Evolutionary conservation across 1,140 invertebrate species (phyloP), one percentile per base, ranked within the genome.

Genomic region (Tetramorium alpestre): DNA sequence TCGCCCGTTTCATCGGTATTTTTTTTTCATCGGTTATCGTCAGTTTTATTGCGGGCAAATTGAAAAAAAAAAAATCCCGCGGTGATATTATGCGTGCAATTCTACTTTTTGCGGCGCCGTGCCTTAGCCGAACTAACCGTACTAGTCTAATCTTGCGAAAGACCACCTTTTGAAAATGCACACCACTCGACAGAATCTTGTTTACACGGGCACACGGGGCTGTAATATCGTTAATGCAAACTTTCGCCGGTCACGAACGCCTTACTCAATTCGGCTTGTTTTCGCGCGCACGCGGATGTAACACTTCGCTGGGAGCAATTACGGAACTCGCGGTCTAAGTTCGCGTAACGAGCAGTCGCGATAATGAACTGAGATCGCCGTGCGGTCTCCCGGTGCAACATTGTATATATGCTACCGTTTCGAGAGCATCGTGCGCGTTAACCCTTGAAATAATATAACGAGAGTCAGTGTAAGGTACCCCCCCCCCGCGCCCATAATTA

Each of bases 231-330:
- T 73, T 73, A 73, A 73, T 73, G 80, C 56, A 47, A 84, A 84
- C 41, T 73, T 84, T 84, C 41, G 54, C 80, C 69, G 69, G 69
- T 84, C 69, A 73, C 80, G 67, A 56, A 62, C 69, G 69, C 80
- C 54, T 84, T 75, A 47, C 80, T 84, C 80, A 84, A 84, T 84
- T 75, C 80, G 80, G 56, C 54, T 75, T 84, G 80, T 84, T 84
- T 60, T 75, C 69, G 38, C 80, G 54, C 54, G 25, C 69, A 60
- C 28, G 80, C 69, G 69, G 69, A 75, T 60, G 80, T 73, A 84
- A 84, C 80, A 84, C 54, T 60, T 84, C 69, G 69, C 69, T 56
- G 25, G 69, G 18, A 84, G 69, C 69, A 84, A 84, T 84, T 84
- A 84, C 28, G 80, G 56, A 84, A 84, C 80, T 84, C 80, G 80